A percentile compares a stretch with the other conserved stretches of the same genome.
Evolutionary conservation across 30 jellyfish, hydroid and myxozoan genomes (phyloP).

Genomic region (Phacellophora camtschatica): DNA sequence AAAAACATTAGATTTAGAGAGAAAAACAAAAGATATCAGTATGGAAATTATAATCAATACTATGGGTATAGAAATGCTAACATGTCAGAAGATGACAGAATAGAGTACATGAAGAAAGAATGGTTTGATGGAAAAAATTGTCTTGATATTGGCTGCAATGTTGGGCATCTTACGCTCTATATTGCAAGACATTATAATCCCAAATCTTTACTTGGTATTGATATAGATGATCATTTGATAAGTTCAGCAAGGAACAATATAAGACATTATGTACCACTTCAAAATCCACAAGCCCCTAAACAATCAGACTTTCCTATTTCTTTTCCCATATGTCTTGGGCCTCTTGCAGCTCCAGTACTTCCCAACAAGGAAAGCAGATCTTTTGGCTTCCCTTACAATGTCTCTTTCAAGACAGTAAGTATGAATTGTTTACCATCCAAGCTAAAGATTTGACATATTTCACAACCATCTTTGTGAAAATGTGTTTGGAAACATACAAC

Average conservation of each 20-base stretch:
- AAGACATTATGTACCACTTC: slow-evolving; percentile 45
- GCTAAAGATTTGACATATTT: too few species aligned
- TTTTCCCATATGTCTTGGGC: slow-evolving; percentile 81
- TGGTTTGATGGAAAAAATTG: slow-evolving; percentile 86
- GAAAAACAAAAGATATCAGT: slow-evolving; percentile 60
- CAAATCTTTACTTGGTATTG: slow-evolving; percentile 64
- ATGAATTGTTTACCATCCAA: too few species aligned
- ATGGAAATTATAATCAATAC: slow-evolving; percentile 82
- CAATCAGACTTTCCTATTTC: slow-evolving; percentile 84
- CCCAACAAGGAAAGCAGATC: slow-evolving; percentile 34
- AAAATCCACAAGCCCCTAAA: slow-evolving; percentile 49
- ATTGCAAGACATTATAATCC: slow-evolving; percentile 84
- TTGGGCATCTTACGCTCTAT: slow-evolving; percentile 75
- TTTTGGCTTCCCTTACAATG: slow-evolving; percentile 69
- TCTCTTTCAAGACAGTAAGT: slow-evolving; percentile 59
- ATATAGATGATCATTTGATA: slow-evolving; percentile 72
- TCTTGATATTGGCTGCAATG: slow-evolving; percentile 92
- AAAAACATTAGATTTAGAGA: slow-evolving; percentile 8
- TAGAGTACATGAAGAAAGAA: slow-evolving; percentile 55
- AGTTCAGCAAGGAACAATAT: slow-evolving; percentile 67
- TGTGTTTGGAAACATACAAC: too few species aligned
- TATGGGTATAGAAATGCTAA: slow-evolving; percentile 84
- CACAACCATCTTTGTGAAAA: too few species aligned
- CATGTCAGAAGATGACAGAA: slow-evolving; percentile 73
- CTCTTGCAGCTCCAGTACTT: slow-evolving; percentile 66